Base-by-base conservation (phyloP, 2,797 vertebrate species). In the Dicrostonyx torquatus region DNA sequence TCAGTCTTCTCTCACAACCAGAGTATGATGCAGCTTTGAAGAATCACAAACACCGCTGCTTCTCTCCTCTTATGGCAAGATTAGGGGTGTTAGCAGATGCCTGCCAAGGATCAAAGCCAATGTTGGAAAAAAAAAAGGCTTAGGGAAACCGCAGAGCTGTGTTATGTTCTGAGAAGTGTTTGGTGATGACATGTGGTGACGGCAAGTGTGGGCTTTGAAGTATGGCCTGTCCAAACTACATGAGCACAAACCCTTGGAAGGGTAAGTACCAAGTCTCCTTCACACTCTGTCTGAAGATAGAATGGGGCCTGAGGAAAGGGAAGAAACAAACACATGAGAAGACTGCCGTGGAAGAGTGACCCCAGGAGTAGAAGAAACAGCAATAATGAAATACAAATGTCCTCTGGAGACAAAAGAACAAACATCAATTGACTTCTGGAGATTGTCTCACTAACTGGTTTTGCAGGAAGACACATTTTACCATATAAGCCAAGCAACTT, bases 81-180 rank as follows among this genome's bases (percentile, higher is more conserved):
- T 95, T n/a, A 89, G 86, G 90, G 22, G 84, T 86, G 95, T 93
- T 53, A 72, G 82, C 8, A 3, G 37, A 95, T 62, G 82, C 40
- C 76, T 48, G 64, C 66, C 1, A 4, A 92, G 83, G 94, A 94
- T 95, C 96, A 97, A 96, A 97, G 94, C 48, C 76, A 62, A 78
- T 34, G 50, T 66, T 58, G 0, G 34, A 66, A 66, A 68, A 64
- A 58, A 60, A 89, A n/a, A 31, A 62, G 45, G 18, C 78, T 76
- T 34, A 29, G 88, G 58, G 89, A 85, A 53, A 78, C 75, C 40
- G 7, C 7, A 50, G 75, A 79, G 78, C 62, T 20, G 1, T 79
- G 93, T 31, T 70, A 88, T 5, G 82, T 48, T 76, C 85, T 89
- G 58, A 78, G n/a, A 96, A 90, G 96, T 79, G 91, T 91, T 80